Evolutionary conservation across 1,140 invertebrate genomes (phyloP).

Genomic region (Palaemon carinicauda): DNA sequence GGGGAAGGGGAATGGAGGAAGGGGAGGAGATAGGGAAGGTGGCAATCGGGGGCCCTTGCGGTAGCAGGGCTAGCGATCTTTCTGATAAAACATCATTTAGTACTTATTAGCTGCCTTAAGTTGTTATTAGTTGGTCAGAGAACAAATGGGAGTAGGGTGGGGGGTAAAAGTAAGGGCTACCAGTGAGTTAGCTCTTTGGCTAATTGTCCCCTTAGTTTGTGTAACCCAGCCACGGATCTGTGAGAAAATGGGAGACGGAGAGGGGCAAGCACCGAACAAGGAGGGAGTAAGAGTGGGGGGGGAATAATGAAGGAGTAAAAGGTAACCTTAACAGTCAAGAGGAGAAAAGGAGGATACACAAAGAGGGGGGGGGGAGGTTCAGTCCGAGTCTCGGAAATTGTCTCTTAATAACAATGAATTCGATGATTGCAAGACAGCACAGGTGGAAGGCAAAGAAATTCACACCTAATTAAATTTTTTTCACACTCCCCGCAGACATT

Average conservation of each 20-base stretch:
- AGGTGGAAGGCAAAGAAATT: too few species aligned
- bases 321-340: neutral
- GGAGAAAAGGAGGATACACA: neutral
- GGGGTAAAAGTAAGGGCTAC: neutral
- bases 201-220: constrained; percentile 5
- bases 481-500: too few species aligned
- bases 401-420: too few species aligned
- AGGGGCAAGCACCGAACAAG: neutral
- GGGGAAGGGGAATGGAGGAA: neutral
- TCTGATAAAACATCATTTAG: constrained; percentile 43
- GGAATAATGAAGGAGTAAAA: neutral
- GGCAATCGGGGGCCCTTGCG: neutral
- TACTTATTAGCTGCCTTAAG: constrained; percentile 45
- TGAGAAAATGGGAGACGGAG: neutral
- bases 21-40: neutral
- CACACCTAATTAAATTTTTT: too few species aligned
- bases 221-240: neutral
- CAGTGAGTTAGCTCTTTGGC: neutral
- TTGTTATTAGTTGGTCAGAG: constrained; percentile 29
- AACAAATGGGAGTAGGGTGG: constrained; percentile 17
- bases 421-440: too few species aligned
- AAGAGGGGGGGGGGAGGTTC: neutral
- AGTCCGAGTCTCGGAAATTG: too few species aligned
- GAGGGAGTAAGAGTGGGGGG: neutral
- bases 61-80: neutral